Percentiles rank a stretch among this genome's conserved stretches.
phyloP scores from a whole-genome alignment of 2,888 invertebrate species.

The Tipula lateralis region DNA sequence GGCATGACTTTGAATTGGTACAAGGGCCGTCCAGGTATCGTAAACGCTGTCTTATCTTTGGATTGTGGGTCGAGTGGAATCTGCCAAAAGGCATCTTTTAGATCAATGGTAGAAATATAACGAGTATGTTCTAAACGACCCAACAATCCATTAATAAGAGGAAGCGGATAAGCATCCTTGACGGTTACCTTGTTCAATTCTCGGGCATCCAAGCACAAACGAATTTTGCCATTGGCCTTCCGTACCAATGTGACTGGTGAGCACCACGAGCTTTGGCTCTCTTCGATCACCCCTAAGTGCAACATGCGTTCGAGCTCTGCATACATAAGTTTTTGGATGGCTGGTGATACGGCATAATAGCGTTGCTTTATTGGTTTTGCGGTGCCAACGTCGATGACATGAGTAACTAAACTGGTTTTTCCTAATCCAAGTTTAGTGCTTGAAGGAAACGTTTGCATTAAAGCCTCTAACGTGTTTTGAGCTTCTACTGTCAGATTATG shows the following conservation, averaged over 20 bases:
- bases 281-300: neutral
- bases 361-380: neutral
- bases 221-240: no score
- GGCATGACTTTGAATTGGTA: neutral
- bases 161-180: neutral
- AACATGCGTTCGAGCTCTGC: neutral
- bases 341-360: neutral
- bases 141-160: neutral
- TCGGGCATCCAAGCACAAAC: neutral
- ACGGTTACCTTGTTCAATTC: neutral
- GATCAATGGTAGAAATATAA: neutral
- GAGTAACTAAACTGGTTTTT: neutral
- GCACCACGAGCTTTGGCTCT: no score
- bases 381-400: neutral
- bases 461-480: no score
- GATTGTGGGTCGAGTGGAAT: neutral
- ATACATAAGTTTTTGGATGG: neutral
- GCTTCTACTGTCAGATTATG: no score
- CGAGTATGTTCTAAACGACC: neutral
- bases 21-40: neutral
- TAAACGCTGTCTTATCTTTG: neutral
- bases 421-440: neutral
- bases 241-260: no score
- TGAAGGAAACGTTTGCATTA: no score
- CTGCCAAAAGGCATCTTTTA: neutral